Percentiles rank a stretch among this genome's conserved stretches.
These are phyloP conservation scores for Torymus auratus DNA, from an alignment of 2,888 invertebrate genomes.

Conservation along the genomic window DNA sequence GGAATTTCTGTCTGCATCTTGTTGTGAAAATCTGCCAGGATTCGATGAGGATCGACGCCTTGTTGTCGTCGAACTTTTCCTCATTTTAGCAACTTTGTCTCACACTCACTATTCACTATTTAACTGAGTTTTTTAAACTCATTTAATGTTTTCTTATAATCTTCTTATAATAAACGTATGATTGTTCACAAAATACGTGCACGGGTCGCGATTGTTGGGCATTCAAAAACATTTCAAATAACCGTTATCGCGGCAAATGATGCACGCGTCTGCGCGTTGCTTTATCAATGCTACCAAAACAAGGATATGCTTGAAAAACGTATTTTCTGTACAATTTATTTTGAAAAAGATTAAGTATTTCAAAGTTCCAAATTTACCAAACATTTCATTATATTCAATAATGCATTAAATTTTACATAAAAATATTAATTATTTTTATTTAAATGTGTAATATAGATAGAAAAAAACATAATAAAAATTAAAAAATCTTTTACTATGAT, in stretches of 20 bases:
- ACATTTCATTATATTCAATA: too few relatives aligned
- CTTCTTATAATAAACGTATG: background rate
- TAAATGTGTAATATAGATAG: too few relatives aligned
- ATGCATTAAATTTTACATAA: too few relatives aligned
- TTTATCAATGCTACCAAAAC: constrained; percentile 27
- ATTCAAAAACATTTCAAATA: constrained; percentile 31
- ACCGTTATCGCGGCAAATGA: constrained; percentile 1
- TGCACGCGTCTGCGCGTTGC: background rate
- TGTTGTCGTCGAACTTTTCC: constrained; percentile 59
- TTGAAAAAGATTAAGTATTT: too few relatives aligned
- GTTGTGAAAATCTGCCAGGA: constrained; percentile 65
- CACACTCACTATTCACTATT: background rate
- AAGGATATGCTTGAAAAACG: background rate
- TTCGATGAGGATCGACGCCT: constrained; percentile 67
- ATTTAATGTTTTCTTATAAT: background rate
- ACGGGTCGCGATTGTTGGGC: too few relatives aligned
- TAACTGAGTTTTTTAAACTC: constrained; percentile 2
- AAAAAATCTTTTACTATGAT: too few relatives aligned
- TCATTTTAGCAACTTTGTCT: constrained; percentile 57
- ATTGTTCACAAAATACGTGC: background rate
- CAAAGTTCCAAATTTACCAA: too few relatives aligned
- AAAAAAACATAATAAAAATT: too few relatives aligned
- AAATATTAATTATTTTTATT: too few relatives aligned
- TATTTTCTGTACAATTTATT: too few relatives aligned
- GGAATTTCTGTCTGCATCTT: constrained; percentile 64